A percentile compares a stretch with the other conserved stretches of the same genome.
Evolutionary conservation across 1,140 invertebrate genomes (phyloP).

Genomic region (Diachasma alloeum): DNA sequence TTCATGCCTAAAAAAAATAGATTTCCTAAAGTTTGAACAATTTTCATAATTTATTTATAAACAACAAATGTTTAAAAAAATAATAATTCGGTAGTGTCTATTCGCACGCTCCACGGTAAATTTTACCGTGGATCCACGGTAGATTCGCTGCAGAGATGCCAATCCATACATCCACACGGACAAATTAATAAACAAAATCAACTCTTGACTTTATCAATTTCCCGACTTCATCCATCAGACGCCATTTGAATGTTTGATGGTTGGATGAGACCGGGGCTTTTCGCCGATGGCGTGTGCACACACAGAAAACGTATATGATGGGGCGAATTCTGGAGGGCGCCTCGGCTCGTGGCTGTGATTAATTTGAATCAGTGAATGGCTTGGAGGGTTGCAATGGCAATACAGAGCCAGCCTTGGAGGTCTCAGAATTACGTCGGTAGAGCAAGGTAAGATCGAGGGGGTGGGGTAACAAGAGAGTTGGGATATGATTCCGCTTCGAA

Average conservation of each 20-base stretch:
- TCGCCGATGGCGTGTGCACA: background rate
- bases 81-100: too few species aligned
- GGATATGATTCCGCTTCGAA: slow-evolving; percentile 46
- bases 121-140: too few species aligned
- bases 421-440: slow-evolving; percentile 19
- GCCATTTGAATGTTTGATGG: slow-evolving; percentile 17
- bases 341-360: slow-evolving; percentile 55
- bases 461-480: background rate
- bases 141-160: too few species aligned
- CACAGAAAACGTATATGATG: slow-evolving; percentile 22
- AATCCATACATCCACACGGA: too few species aligned
- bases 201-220: background rate
- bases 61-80: too few species aligned
- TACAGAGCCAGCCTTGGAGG: slow-evolving; percentile 23
- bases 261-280: background rate
- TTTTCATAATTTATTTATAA: too few species aligned
- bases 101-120: too few species aligned
- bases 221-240: background rate
- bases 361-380: slow-evolving; percentile 65
- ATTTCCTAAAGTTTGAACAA: too few species aligned
- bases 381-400: slow-evolving; percentile 52
- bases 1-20: too few species aligned
- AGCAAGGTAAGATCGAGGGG: slow-evolving; percentile 17
- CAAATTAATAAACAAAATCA: background rate
- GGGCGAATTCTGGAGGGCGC: slow-evolving; percentile 28